Evolutionary conservation across 2,113 vertebrate genomes (phyloP).

Genomic region (Apodemus speciosus): DNA sequence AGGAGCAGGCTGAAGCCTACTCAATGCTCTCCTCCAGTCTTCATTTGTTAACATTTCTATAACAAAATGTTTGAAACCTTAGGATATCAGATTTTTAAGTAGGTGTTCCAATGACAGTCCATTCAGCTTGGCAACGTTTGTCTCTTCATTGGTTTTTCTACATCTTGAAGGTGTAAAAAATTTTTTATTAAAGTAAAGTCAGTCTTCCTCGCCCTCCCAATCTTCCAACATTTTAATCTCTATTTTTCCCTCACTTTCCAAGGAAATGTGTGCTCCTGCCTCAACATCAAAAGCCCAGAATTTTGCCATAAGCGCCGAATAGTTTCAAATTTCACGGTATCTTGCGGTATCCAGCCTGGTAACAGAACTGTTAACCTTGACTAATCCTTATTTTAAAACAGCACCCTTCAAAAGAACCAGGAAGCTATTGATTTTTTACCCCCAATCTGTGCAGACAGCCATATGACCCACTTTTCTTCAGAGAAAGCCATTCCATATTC

Average conservation of each 20-base stretch:
- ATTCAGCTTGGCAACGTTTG: background rate
- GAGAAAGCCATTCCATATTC: slow-evolving; percentile 78
- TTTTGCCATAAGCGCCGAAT: slow-evolving; percentile 70
- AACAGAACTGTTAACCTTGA: slow-evolving; percentile 65
- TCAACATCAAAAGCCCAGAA: slow-evolving; percentile 71
- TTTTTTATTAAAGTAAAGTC: slow-evolving; percentile 36
- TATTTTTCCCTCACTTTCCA: slow-evolving; percentile 55
- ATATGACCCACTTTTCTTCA: slow-evolving; percentile 81
- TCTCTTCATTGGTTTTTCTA: slow-evolving; percentile 31
- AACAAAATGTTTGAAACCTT: background rate
- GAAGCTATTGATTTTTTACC: slow-evolving; percentile 17
- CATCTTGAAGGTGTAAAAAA: background rate
- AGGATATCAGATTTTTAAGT: background rate
- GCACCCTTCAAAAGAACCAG: slow-evolving; percentile 68
- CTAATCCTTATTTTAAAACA: slow-evolving; percentile 75
- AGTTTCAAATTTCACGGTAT: slow-evolving; percentile 66
- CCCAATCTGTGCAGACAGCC: slow-evolving; percentile 72
- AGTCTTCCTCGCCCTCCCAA: background rate
- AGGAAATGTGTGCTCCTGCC: slow-evolving; percentile 40
- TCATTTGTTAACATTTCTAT: background rate
- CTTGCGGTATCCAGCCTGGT: slow-evolving; percentile 65
- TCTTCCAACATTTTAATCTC: slow-evolving; percentile 12
- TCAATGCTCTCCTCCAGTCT: background rate
- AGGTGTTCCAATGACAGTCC: background rate
- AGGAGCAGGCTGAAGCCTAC: background rate